phyloP scores from a whole-genome alignment of 2,113 vertebrate species.

The Rhea americana region DNA sequence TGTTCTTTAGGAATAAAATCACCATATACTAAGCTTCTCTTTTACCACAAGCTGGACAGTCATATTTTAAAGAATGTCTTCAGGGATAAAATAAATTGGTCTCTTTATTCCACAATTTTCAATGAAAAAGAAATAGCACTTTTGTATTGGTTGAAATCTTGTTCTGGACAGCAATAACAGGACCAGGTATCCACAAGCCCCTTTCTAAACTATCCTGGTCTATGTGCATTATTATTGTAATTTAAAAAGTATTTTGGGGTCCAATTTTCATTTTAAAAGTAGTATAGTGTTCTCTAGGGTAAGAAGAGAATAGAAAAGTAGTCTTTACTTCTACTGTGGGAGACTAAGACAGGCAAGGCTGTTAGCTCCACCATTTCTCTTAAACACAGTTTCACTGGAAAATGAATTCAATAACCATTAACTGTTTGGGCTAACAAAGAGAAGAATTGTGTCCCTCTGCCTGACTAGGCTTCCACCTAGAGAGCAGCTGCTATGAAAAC shows the following conservation, averaged over 20 bases:
- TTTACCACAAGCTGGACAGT: neutral
- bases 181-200: neutral
- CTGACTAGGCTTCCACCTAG: fast-evolving
- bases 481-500: neutral
- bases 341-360: neutral
- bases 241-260: neutral
- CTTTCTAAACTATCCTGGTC: neutral
- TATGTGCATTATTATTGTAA: neutral
- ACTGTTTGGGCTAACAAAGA: neutral
- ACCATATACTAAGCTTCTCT: conserved; percentile 12
- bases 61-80: neutral
- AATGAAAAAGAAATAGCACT: neutral
- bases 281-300: neutral
- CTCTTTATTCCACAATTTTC: neutral
- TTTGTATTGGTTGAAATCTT: neutral
- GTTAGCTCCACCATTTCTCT: neutral
- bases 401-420: neutral
- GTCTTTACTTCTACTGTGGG: neutral
- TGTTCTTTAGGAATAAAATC: conserved; percentile 31
- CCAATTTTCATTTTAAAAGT: neutral
- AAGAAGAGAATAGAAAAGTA: neutral
- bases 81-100: neutral
- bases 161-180: neutral
- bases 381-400: neutral
- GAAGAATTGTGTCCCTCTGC: neutral